Evolutionary conservation across 2,797 vertebrate species (phyloP).

Genomic region (Spondyliosoma cantharus): DNA sequence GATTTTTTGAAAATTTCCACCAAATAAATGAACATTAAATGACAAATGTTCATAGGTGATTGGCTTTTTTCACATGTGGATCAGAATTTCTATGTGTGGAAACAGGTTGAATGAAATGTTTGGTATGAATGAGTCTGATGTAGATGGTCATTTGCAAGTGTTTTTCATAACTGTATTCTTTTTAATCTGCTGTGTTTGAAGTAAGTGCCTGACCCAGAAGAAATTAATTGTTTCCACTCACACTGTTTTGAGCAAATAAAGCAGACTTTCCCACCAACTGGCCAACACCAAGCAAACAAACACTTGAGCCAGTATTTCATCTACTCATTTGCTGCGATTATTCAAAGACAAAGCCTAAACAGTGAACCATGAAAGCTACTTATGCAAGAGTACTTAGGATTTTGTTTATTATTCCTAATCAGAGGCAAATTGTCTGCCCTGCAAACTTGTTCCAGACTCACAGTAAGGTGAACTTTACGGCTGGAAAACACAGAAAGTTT

Average conservation of each 20-base stretch:
- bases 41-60: too few species aligned
- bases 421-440: conserved; percentile 66
- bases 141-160: not conserved
- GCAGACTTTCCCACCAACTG: conserved; percentile 56
- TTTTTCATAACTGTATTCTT: conserved; percentile 1
- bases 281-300: conserved; percentile 49
- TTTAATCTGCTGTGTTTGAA: conserved; percentile 4
- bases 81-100: too few species aligned
- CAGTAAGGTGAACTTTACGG: conserved; percentile 70
- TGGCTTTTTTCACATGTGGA: too few species aligned
- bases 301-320: conserved; percentile 61
- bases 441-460: conserved; percentile 54
- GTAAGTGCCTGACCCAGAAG: conserved; percentile 8
- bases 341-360: conserved; percentile 60
- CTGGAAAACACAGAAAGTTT: conserved; percentile 72
- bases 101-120: not conserved
- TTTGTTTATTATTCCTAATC: conserved; percentile 78
- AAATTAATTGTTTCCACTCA: conserved; percentile 26
- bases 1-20: too few species aligned
- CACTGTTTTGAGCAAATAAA: conserved; percentile 19
- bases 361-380: conserved; percentile 69
- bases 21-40: too few species aligned
- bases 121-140: not conserved
- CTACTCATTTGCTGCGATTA: conserved; percentile 71
- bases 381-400: conserved; percentile 69